phyloP scores from a whole-genome alignment of 2,113 vertebrate species.

The Alligator mississippiensis region DNA sequence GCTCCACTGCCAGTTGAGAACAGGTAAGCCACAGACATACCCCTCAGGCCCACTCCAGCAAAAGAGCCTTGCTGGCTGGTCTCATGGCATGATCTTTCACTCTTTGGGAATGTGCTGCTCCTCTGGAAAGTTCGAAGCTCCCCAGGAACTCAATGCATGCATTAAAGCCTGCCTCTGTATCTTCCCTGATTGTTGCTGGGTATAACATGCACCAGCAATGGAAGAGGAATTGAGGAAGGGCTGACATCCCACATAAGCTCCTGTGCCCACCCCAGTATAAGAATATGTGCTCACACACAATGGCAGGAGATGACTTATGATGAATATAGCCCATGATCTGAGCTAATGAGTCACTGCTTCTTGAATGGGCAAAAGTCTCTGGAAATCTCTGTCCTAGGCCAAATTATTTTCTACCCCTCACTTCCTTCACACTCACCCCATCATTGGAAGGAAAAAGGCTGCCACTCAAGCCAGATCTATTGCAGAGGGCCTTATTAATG shows the following conservation, averaged over 20 bases:
- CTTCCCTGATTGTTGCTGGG: not conserved
- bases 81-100: not conserved
- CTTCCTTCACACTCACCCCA: not conserved
- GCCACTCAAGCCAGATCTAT: not conserved
- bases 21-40: conserved; percentile 62
- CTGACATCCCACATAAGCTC: not conserved
- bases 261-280: too few relatives aligned
- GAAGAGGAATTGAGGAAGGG: not conserved
- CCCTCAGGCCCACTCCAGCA: not conserved
- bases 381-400: not conserved
- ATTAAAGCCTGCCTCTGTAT: not conserved
- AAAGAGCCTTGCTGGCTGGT: not conserved
- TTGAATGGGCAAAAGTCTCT: not conserved
- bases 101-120: not conserved
- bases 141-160: not conserved
- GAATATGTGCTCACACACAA: not conserved
- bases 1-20: conserved; percentile 65
- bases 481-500: not conserved
- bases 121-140: not conserved
- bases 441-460: not conserved
- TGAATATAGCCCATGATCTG: not conserved
- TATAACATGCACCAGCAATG: not conserved
- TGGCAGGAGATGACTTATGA: not conserved
- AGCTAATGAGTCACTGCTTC: not conserved
- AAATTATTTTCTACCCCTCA: not conserved